Conservation (phyloP, 2,797 vertebrate species). For the Champsocephalus esox region DNA sequence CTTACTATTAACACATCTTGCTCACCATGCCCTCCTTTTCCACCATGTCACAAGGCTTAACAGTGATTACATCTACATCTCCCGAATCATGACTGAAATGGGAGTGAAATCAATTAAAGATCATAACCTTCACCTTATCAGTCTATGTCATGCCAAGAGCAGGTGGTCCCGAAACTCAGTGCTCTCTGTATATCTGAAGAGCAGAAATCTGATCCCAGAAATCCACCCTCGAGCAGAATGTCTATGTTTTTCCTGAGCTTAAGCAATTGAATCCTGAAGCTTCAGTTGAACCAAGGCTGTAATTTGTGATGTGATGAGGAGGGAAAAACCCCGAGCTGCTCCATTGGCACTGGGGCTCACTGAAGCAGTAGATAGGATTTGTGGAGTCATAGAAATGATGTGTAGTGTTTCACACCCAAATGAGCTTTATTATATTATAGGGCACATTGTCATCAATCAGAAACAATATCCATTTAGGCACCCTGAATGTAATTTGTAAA, state of each 20-base stretch:
- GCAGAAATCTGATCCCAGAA: conserved; percentile 20
- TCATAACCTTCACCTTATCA: conserved; percentile 59
- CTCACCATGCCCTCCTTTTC: conserved; percentile 31
- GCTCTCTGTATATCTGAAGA: conserved; percentile 33
- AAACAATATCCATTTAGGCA: conserved; percentile 38
- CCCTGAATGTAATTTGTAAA: conserved; percentile 35
- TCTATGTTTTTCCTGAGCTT: conserved; percentile 30
- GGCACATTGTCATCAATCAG: conserved; percentile 60
- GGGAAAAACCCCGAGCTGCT: conserved; percentile 47
- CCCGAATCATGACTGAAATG: conserved; percentile 62
- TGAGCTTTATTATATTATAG: conserved; percentile 60
- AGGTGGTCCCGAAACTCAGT: conserved; percentile 25
- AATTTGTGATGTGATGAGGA: conserved; percentile 59
- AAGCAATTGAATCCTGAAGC: conserved; percentile 28
- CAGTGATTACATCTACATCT: conserved; percentile 57
- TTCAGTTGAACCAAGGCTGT: conserved; percentile 36
- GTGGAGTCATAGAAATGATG: conserved; percentile 46
- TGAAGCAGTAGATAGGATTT: conserved; percentile 58
- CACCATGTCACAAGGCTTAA: conserved; percentile 40
- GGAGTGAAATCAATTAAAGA: conserved; percentile 65
- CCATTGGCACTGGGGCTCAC: conserved; percentile 33
- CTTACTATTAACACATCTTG: conserved; percentile 48
- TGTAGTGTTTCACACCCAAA: conserved; percentile 67
- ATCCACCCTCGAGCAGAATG: conserved; percentile 23
- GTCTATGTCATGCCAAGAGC: conserved; percentile 57